Evolutionary conservation across 2,888 invertebrate genomes (phyloP).

Genomic region (Epinotia brunnichana): DNA sequence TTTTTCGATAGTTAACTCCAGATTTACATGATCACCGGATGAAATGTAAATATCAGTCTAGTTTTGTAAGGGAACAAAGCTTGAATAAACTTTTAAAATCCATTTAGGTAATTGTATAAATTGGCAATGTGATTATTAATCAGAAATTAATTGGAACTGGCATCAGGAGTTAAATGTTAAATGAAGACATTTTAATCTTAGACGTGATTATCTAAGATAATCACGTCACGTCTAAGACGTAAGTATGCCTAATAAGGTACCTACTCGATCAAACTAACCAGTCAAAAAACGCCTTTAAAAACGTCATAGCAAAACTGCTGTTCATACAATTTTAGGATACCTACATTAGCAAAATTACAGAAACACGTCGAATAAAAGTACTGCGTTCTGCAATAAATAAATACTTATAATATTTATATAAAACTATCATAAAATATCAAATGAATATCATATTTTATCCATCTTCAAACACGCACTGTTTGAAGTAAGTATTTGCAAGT

Average conservation of each 20-base stretch:
- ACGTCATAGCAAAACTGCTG: neutral
- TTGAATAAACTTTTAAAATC: neutral
- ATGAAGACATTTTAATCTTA: neutral
- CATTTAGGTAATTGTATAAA: neutral
- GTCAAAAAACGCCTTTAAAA: neutral
- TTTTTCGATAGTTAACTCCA: neutral
- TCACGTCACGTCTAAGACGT: no score
- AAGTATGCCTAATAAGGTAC: no score
- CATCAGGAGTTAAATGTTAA: neutral
- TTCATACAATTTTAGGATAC: neutral
- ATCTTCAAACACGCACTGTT: no score
- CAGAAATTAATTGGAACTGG: neutral
- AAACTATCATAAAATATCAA: no score
- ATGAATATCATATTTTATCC: no score
- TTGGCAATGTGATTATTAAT: neutral
- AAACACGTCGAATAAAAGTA: neutral
- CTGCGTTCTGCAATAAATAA: no score
- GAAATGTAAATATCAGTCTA: conserved; percentile 22
- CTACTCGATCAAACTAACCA: neutral
- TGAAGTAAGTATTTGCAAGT: no score
- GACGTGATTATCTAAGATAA: no score
- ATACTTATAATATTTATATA: no score
- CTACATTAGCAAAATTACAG: no score
- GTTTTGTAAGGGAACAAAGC: conserved; percentile 10
- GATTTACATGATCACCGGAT: conserved; percentile 21